phyloP scores from a whole-genome alignment of 2,113 vertebrate genomes.

The Bambusicola thoracicus region DNA sequence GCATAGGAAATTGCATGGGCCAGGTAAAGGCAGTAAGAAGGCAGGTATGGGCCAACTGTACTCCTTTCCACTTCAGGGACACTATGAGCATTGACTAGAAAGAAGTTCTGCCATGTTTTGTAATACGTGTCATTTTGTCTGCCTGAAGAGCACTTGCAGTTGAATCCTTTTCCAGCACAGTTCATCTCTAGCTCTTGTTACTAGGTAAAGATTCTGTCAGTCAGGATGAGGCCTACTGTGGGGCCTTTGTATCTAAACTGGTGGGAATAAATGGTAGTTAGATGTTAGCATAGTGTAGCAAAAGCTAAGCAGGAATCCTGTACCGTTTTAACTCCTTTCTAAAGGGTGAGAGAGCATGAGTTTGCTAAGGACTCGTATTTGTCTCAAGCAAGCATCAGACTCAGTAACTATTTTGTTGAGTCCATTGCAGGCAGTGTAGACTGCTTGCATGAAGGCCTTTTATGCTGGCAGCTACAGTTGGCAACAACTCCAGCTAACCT shows the following conservation, averaged over 20 bases:
- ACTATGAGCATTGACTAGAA: neutral
- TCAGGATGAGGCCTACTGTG: neutral
- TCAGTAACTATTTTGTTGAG: neutral
- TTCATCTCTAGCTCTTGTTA: neutral
- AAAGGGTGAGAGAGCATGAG: neutral
- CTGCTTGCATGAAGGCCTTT: neutral
- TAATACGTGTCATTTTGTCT: neutral
- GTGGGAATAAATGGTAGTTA: neutral
- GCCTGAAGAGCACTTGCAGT: neutral
- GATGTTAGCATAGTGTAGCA: neutral
- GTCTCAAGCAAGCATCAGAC: neutral
- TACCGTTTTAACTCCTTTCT: neutral
- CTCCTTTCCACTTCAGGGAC: neutral
- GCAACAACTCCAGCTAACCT: neutral
- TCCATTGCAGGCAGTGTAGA: neutral
- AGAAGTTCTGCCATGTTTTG: neutral
- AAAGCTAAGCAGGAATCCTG: neutral
- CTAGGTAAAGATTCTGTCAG: neutral
- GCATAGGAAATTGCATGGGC: neutral
- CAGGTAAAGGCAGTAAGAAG: neutral
- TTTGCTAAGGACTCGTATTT: neutral
- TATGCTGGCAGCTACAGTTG: neutral
- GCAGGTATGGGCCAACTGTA: fast-evolving
- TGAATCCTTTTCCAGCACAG: neutral
- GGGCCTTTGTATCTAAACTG: neutral